Conservation (phyloP, 1,140 invertebrate genomes). For the Eurosta solidaginis region DNA sequence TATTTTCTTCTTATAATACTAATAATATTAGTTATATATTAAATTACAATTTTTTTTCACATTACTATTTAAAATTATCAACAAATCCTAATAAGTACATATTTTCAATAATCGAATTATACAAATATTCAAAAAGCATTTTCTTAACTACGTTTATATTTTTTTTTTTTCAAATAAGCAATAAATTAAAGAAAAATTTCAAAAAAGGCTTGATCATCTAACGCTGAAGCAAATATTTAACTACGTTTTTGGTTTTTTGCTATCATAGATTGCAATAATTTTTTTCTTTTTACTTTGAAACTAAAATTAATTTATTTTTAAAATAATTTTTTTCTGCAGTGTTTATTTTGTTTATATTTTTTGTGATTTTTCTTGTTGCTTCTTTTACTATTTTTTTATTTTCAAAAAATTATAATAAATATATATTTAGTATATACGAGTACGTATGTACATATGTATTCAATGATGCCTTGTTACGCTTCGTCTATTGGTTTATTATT, state of each 20-base stretch:
- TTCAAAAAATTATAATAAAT: neutral
- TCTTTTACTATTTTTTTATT: slow-evolving; percentile 23
- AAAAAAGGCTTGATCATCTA: neutral
- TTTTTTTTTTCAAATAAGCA: neutral
- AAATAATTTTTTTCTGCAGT: neutral
- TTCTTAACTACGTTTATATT: neutral
- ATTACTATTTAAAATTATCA: slow-evolving; percentile 24
- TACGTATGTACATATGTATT: slow-evolving; percentile 30
- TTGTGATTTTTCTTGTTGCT: neutral
- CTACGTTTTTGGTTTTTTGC: neutral
- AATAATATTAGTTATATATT: slow-evolving; percentile 12
- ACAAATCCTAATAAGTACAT: slow-evolving; percentile 10
- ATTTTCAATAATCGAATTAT: slow-evolving; percentile 8
- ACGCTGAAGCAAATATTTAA: slow-evolving; percentile 9
- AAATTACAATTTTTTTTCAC: neutral
- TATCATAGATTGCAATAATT: neutral
- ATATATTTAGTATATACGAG: slow-evolving; percentile 28
- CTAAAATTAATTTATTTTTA: slow-evolving; percentile 7
- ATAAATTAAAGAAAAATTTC: neutral
- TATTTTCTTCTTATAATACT: neutral
- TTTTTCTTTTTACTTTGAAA: neutral
- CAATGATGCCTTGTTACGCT: slow-evolving; percentile 21
- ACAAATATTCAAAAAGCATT: neutral
- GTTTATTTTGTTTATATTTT: neutral
- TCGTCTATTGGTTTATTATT: neutral